phyloP scores from a whole-genome alignment of 2,888 invertebrate genomes.

The Mellilla xanthometata region DNA sequence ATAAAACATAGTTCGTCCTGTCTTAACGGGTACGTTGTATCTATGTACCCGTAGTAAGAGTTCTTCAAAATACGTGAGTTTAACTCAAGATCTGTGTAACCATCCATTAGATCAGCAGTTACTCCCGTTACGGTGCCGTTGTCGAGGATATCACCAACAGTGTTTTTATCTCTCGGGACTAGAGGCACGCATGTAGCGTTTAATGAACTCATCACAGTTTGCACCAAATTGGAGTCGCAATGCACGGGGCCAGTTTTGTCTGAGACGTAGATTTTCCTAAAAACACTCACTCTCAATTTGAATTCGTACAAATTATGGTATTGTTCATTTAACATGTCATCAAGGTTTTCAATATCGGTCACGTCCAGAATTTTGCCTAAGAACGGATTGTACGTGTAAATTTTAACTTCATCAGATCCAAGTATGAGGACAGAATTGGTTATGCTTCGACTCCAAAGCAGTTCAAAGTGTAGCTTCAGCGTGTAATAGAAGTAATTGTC shows the following conservation, averaged over 20 bases:
- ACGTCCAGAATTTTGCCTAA: slow-evolving; percentile 61
- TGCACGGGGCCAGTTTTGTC: slow-evolving; percentile 52
- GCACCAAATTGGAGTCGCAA: slow-evolving; percentile 57
- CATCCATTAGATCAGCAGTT: slow-evolving; percentile 68
- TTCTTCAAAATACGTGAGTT: slow-evolving; percentile 78
- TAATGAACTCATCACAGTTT: slow-evolving; percentile 53
- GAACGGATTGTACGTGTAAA: slow-evolving; percentile 80
- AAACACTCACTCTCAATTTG: slow-evolving; percentile 60
- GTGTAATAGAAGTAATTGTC: slow-evolving; percentile 61
- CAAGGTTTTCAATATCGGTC: slow-evolving; percentile 59
- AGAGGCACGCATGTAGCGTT: slow-evolving; percentile 67
- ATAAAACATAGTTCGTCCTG: slow-evolving; percentile 82
- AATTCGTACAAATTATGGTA: slow-evolving; percentile 62
- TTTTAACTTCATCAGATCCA: slow-evolving; percentile 55
- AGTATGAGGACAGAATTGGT: slow-evolving; percentile 73
- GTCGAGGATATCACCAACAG: slow-evolving; percentile 65
- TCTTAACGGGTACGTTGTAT: slow-evolving; percentile 74
- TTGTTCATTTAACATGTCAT: slow-evolving; percentile 44
- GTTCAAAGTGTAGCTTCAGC: slow-evolving; percentile 70
- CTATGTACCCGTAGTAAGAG: slow-evolving; percentile 73
- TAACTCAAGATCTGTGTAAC: slow-evolving; percentile 79
- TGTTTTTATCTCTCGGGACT: slow-evolving; percentile 62
- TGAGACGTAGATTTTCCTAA: slow-evolving; percentile 55
- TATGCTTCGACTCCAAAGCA: slow-evolving; percentile 77
- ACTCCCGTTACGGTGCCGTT: slow-evolving; percentile 74